Evolutionary conservation across 2,888 invertebrate genomes (phyloP), one percentile per base, ranked within the genome.

Genomic region (Malthinus seriepunctatus): DNA sequence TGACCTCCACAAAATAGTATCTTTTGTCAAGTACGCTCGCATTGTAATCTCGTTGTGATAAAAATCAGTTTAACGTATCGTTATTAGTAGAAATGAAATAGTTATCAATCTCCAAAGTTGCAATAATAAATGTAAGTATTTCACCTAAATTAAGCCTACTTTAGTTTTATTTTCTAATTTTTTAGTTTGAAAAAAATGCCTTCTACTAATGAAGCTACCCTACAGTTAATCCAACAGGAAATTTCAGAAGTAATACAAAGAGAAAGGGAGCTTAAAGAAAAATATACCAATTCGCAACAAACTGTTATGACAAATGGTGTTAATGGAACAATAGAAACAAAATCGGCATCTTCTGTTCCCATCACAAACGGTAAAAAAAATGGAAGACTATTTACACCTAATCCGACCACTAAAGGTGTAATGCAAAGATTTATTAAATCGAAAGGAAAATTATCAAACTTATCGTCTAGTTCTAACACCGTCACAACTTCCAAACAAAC

Each of bases 361-460:
- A 23, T 23, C 5, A 23, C 5, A 5, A 23, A 23, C 23, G 23
- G 23, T 23, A 14, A 50, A 8, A 49, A 32, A 35, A 66, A 64
- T 46, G 62, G 56, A 51, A 81, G 84, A 61, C 83, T 87, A 32
- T 88, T 89, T 69, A 84, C 86, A 4, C 86, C 86, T 7, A 86
- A 78, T 57, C 66, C 71, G 5, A 65, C 67, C 4, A 64, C 72
- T 60, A 91, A 86, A 73, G 93, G 93, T 9, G 83, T 93, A 23
- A 93, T 93, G 93, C 90, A 93, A 71, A 85, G 91, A 71, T 92
- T 92, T 74, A 85, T 93, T 62, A 91, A 90, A 57, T 89, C 88
- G 31, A 86, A 90, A 53, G 93, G 93, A 23, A 90, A 88, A 77
- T 72, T 88, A 56, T 79, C 80, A 1, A 47, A 69, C 7, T 68